Base-by-base conservation (phyloP, 2,797 vertebrate species). In the Oophaga sylvatica region DNA sequence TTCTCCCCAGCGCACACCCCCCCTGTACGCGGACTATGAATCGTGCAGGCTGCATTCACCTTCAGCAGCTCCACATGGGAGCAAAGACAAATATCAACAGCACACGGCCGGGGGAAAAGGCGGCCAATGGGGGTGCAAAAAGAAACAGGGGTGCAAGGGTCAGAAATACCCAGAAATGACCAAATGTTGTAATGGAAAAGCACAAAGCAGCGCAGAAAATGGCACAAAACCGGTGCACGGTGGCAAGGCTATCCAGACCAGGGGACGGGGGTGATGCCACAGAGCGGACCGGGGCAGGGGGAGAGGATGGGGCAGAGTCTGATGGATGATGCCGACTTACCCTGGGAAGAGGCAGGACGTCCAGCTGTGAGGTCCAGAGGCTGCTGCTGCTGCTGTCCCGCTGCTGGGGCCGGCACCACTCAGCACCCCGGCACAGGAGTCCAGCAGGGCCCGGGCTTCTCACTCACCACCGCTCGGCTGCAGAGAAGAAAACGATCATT, bases 11-110 rank as follows among this genome's bases (percentile, higher is more conserved):
- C 1, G 70, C 35, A 84, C 82, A 53, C 87, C 82, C 81, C 87
- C 76, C n/a, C 62, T 5, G 5, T 35, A 16, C 68, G 20, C 35
- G n/a, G 20, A n/a, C 56, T 22, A 31, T 77, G 62, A 31, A 75
- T 73, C 26, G 75, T 70, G 53, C 73, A 57, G 71, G 63, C 87
- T 67, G 81, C 80, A 83, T 56, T 87, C 86, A 87, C 86, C 80
- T 87, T 78, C 80, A 83, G 78, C 73, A n/a, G 31, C 81, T 65
- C 57, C 87, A 88, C 87, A 88, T 83, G 81, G 87, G 45, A 77
- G 80, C 29, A 75, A 77, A 48, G 86, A 79, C 81, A 87, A 71
- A 83, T 65, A 87, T 62, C 60, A 83, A 87, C 87, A 88, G 13
- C 26, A n/a, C 3, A 77, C 20, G 68, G 86, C 67, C 63, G 2